phyloP scores from a whole-genome alignment of 2,888 invertebrate species.

The Arrhopalites spinosus region DNA sequence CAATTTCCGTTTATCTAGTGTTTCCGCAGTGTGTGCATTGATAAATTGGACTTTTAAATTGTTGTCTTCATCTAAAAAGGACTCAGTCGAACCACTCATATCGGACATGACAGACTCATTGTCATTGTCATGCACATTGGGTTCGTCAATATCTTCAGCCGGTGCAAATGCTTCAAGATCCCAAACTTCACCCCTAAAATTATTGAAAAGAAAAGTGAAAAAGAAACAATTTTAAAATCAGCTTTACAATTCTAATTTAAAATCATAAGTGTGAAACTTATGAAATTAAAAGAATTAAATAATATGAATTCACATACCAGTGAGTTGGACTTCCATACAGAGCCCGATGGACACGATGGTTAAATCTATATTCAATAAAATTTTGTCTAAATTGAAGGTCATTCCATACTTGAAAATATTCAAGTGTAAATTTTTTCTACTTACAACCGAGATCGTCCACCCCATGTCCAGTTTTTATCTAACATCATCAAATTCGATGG shows the following conservation, averaged over 20 bases:
- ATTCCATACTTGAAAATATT: neutral
- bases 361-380: constrained; percentile 43
- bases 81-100: constrained; percentile 55
- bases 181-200: constrained; percentile 53
- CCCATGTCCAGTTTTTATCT: constrained; percentile 57
- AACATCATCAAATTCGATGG: constrained; percentile 69
- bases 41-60: constrained; percentile 77
- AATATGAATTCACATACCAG: constrained; percentile 43
- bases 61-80: constrained; percentile 55
- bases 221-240: too few species aligned
- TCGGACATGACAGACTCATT: constrained; percentile 62
- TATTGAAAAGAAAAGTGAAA: too few species aligned
- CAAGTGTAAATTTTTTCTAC: constrained; percentile 6
- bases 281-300: too few species aligned
- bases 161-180: constrained; percentile 55
- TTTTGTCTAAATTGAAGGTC: neutral
- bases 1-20: constrained; percentile 60
- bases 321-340: constrained; percentile 56
- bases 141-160: constrained; percentile 53
- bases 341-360: constrained; percentile 55
- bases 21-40: constrained; percentile 83
- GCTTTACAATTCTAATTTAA: too few species aligned
- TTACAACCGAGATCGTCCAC: constrained; percentile 54
- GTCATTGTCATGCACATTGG: constrained; percentile 57
- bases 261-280: too few species aligned